Evolutionary conservation across 2,888 invertebrate species (phyloP), one percentile per base, ranked within the genome.

Genomic region (Elaeidobius kamerunicus): DNA sequence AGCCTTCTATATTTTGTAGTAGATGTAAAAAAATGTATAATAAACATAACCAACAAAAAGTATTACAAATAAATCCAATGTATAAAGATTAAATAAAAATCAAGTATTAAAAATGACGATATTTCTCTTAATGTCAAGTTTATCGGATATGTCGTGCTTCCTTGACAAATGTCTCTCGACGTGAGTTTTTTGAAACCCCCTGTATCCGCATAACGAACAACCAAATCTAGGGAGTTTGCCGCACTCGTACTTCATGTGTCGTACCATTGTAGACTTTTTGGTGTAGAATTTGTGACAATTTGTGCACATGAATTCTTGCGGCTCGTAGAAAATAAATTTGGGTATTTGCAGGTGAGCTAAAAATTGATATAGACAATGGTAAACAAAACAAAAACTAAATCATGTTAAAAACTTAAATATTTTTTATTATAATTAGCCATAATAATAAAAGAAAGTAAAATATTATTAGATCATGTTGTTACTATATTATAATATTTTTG

Each of bases 221-320:
- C 64, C 63, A 48, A 70, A 70, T 41, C 65, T 61, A 0, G 70
- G 69, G 43, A 65, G 45, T 52, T 67, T 67, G 9, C 66, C 66
- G 54, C 69, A 69, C 47, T 69, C 68, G 60, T 69, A 69, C 50
- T 67, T 69, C 52, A 67, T 64, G 45, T 68, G 65, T 15, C 65
- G 52, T 2, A 61, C 62, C 54, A 65, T 50, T 5, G 64, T 62
- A 9, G 63, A 63, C 36, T 63, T 65, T 50, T 60, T 61, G 15
- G 61, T 60, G 42, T 65, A 65, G 1, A 51, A 60, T 52, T 61
- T 64, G 47, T 57, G 53, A 50, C 65, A 65, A 19, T 57, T 61
- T 11, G 58, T 58, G 20, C 64, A 64, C 44, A 58, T 54, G 55
- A 60, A 62, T 35, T 60, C 60, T 11, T 52, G 58, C 6, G 57